Conservation (phyloP, 2,113 vertebrate species). For the crab-eating macaque (Macaca fascicularis) region T2T-MFA8v1.1 NC_088375.1:41107501-41108000, state of each 20-base stretch:
- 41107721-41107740: rapidly evolving
- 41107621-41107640: background rate
- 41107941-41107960: background rate
- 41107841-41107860: background rate
- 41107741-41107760: background rate
- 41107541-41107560: background rate
- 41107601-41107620: background rate
- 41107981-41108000: background rate
- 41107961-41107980: background rate
- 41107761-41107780: background rate
- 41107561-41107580: background rate
- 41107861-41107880: background rate
- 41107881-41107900: background rate
- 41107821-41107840: background rate
- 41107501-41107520: background rate
- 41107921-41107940: background rate
- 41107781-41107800: background rate
- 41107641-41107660: background rate
- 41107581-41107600: background rate
- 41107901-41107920: background rate
- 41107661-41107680: background rate
- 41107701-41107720: background rate
- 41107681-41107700: background rate
- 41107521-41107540: background rate
- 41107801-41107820: background rate